Percentiles rank a stretch among this genome's conserved stretches.
These are phyloP conservation scores for Epirrita christyi DNA, from an alignment of 2,888 invertebrate genomes.

Conservation along the genomic window DNA sequence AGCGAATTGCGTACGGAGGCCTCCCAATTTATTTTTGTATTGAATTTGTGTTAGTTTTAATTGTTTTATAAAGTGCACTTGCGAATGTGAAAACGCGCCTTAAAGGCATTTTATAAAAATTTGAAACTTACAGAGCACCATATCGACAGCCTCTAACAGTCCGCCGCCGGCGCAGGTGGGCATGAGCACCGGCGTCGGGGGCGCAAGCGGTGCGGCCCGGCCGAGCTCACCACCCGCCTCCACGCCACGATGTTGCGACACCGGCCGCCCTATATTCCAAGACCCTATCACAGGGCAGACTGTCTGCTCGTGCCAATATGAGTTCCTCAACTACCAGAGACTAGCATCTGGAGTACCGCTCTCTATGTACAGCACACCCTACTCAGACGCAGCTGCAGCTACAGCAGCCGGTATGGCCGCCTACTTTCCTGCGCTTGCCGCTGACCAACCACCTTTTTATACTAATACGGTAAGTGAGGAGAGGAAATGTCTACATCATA, in stretches of 20 bases:
- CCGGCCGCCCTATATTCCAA: conserved; percentile 95
- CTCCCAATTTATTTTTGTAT: conserved; percentile 54
- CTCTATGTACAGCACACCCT: conserved; percentile 92
- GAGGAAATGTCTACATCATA: not conserved
- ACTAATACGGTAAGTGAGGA: conserved; percentile 90
- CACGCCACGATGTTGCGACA: conserved; percentile 93
- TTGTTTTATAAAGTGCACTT: conserved; percentile 49
- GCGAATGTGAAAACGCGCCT: conserved; percentile 81
- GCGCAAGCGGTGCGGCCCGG: conserved; percentile 79
- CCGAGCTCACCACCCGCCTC: conserved; percentile 82
- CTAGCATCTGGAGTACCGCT: conserved; percentile 90
- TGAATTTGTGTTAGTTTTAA: conserved; percentile 3
- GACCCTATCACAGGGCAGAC: conserved; percentile 95
- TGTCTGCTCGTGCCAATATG: conserved; percentile 96
- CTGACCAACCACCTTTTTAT: conserved; percentile 94
- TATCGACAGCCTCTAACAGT: conserved; percentile 90
- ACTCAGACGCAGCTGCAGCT: conserved; percentile 88
- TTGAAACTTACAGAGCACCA: conserved; percentile 85
- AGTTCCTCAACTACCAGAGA: conserved; percentile 93
- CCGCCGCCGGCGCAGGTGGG: conserved; percentile 87
- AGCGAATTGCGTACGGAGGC: conserved; percentile 74
- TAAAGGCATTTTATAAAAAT: conserved; percentile 84
- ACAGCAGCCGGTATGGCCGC: conserved; percentile 92
- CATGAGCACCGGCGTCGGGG: conserved; percentile 83
- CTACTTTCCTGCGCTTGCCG: conserved; percentile 93